Conservation (phyloP, 2,888 invertebrate species). For the Lithophane socia region DNA sequence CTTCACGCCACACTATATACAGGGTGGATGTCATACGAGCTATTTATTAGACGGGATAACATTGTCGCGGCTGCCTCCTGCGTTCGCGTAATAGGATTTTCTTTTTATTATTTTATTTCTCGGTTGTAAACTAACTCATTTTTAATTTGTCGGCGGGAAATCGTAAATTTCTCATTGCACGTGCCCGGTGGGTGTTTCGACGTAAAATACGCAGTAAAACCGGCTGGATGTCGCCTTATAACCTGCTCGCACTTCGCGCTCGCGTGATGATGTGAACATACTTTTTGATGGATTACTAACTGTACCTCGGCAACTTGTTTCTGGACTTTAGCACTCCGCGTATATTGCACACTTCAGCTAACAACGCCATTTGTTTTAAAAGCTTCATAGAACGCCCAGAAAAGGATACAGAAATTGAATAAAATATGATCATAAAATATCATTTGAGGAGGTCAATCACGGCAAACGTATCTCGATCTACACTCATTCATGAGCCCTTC, state of each 20-base stretch:
- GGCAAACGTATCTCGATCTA: slow-evolving; percentile 72
- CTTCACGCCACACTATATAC: slow-evolving; percentile 80
- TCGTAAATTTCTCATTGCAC: slow-evolving; percentile 85
- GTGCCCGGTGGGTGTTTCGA: slow-evolving; percentile 74
- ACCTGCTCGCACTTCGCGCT: slow-evolving; percentile 69
- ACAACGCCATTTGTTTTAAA: slow-evolving; percentile 10
- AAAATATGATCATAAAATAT: slow-evolving; percentile 60
- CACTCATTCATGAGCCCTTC: slow-evolving; percentile 78
- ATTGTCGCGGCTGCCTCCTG: slow-evolving; percentile 80
- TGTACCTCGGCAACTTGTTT: slow-evolving; percentile 63
- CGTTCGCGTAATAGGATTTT: slow-evolving; percentile 84
- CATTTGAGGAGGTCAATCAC: slow-evolving; percentile 66
- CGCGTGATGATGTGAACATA: slow-evolving; percentile 69
- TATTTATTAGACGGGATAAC: slow-evolving; percentile 88
- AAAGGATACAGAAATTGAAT: slow-evolving; percentile 51
- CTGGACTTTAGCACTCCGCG: slow-evolving; percentile 32
- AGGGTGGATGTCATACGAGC: slow-evolving; percentile 84
- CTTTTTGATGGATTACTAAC: slow-evolving; percentile 75
- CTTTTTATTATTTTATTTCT: slow-evolving; percentile 86
- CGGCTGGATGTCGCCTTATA: slow-evolving; percentile 75
- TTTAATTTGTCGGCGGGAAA: slow-evolving; percentile 87
- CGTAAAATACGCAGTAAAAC: slow-evolving; percentile 83
- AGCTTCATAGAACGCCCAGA: slow-evolving; percentile 6
- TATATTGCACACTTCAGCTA: slow-evolving; percentile 23
- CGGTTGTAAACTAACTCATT: slow-evolving; percentile 87